Evolutionary conservation across 2,888 invertebrate species (phyloP).

Genomic region (Rutpela maculata): DNA sequence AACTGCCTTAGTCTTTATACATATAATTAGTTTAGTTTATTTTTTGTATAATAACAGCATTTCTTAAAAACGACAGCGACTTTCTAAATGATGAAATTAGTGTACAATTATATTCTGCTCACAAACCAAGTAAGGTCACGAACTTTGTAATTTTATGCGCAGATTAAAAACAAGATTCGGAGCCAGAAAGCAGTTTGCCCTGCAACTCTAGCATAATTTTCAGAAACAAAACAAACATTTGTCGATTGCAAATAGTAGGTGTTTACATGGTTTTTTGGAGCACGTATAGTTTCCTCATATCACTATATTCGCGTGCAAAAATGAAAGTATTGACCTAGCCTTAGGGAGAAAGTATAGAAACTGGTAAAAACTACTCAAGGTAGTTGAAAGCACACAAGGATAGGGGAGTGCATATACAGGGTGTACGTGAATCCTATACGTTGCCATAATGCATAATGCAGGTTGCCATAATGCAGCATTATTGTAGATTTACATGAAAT

Average conservation of each 20-base stretch:
- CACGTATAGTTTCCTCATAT: neutral
- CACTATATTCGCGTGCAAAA: neutral
- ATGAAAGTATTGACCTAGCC: slow-evolving; percentile 16
- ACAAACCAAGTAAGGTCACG: slow-evolving; percentile 14
- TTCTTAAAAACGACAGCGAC: slow-evolving; percentile 13
- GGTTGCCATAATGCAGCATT: no score
- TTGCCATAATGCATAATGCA: no score
- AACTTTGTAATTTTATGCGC: slow-evolving; percentile 13
- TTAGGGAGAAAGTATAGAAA: slow-evolving; percentile 16
- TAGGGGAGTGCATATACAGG: neutral
- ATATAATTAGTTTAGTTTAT: neutral
- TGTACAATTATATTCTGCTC: slow-evolving; percentile 19
- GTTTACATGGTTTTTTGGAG: neutral
- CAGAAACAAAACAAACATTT: neutral
- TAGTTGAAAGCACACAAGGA: neutral
- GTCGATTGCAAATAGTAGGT: neutral
- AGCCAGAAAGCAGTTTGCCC: slow-evolving; percentile 3
- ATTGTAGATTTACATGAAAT: no score
- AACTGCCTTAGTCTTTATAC: neutral
- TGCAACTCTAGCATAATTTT: neutral
- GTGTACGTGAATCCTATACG: no score
- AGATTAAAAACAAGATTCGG: slow-evolving; percentile 9
- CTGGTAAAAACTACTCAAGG: neutral
- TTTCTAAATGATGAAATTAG: slow-evolving; percentile 32
- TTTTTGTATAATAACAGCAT: neutral